Evolutionary conservation across 2,113 vertebrate genomes (phyloP).

Genomic region (Amblyopsis rosae): DNA sequence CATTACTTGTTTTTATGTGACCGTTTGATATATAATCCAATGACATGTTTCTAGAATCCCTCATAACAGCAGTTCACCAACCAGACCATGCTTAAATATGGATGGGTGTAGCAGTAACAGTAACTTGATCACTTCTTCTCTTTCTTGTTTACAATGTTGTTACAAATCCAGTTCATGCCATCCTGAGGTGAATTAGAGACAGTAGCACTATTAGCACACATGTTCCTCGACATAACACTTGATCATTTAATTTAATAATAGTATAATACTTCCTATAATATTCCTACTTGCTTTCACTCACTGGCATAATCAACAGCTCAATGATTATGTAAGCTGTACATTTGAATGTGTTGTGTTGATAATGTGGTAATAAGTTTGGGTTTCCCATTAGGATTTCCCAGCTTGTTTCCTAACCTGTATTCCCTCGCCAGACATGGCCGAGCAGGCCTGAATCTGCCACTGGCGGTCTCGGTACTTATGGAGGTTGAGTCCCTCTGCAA

Average conservation of each 20-base stretch:
- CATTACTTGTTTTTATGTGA: background rate
- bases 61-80: background rate
- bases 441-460: constrained; percentile 92
- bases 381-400: no score
- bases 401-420: constrained; percentile 78
- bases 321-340: no score
- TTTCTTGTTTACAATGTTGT: constrained; percentile 84
- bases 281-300: no score
- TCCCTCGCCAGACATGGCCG: constrained; percentile 85
- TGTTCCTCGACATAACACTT: no score
- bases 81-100: background rate
- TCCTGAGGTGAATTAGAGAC: constrained; percentile 70
- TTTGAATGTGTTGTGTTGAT: no score
- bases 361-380: no score
- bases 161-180: constrained; percentile 93
- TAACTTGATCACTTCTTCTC: constrained; percentile 4
- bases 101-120: background rate
- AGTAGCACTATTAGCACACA: no score
- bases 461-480: constrained; percentile 85
- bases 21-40: background rate
- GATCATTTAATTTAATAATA: no score
- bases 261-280: no score
- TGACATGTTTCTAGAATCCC: background rate
- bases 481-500: constrained; percentile 85
- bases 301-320: no score